Percentiles rank a stretch among this genome's conserved stretches.
phyloP scores from a whole-genome alignment of 2,113 vertebrate genomes.

The Cochlearius cochlearius region DNA sequence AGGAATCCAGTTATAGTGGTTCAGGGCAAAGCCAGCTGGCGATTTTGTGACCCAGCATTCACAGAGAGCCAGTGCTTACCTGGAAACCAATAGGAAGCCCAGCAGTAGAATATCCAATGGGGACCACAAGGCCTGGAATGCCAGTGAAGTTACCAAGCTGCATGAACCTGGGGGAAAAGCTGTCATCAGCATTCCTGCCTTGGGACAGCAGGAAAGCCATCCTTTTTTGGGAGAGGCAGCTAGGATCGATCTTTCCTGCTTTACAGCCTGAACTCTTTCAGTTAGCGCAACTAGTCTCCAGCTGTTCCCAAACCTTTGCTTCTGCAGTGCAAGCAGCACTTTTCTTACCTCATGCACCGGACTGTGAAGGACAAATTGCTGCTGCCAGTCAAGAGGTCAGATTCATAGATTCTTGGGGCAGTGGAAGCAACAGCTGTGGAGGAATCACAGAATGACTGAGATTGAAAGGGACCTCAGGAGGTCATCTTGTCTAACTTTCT shows the following conservation, averaged over 20 bases:
- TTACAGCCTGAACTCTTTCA: not conserved
- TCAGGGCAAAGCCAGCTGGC: not conserved
- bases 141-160: conserved; percentile 70
- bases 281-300: not conserved
- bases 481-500: not conserved
- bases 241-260: not conserved
- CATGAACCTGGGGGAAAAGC: conserved; percentile 47
- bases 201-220: not conserved
- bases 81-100: conserved; percentile 62
- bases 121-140: conserved; percentile 66
- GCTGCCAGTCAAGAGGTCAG: conserved; percentile 47
- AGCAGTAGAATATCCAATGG: conserved; percentile 55
- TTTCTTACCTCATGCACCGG: conserved; percentile 47
- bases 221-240: not conserved
- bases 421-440: conserved; percentile 47
- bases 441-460: not conserved
- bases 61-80: not conserved
- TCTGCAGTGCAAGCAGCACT: not conserved
- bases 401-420: conserved; percentile 54
- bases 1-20: not conserved
- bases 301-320: not conserved
- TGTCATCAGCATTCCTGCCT: not conserved
- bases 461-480: not conserved
- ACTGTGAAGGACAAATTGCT: not conserved
- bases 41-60: not conserved